Base-by-base conservation (phyloP, 2,797 vertebrate genomes). In the Sebastes hubbsi region DNA sequence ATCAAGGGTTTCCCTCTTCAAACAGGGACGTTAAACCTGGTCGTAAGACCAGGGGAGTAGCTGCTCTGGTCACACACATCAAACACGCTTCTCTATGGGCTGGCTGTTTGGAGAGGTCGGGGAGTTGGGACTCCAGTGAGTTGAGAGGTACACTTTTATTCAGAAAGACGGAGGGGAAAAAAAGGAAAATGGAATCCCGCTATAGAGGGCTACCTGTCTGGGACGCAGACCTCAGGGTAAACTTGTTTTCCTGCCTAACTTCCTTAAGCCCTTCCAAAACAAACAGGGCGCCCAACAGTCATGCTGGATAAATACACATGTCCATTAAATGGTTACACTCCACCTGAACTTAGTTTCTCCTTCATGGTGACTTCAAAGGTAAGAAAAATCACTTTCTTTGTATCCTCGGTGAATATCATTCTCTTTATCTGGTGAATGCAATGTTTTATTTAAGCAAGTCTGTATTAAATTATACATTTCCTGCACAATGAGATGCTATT, bases 241-340 rank as follows among this genome's bases (percentile, higher is more conserved):
- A 95, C 94, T 94, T 94, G 94, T 95, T 95, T 95, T 95, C 94
- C 91, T 94, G 89, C 90, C 89, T 88, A 79, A 94, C 93, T 95
- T 96, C 95, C 95, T 95, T 85, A 67, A 90, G 87, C 78, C 87
- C 61, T 88, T 95, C 95, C 95, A 96, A 96, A 94, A 94, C 90
- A 95, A 96, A 96, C 94, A 95, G 63, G 86, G 90, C 71, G 80
- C 81, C 90, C 80, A 92, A 91, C 93, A 94, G 90, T 93, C 92
- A 88, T 76, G 86, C 91, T 93, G 94, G 92, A 93, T 94, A 95
- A 95, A 96, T 84, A 93, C 89, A 91, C 90, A 87, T 82, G 87
- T 90, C 89, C 82, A 90, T 91, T 93, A 91, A 94, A 93, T 79
- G 77, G 89, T 86, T 89, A 90, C 85, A 93, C 93, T 92, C 84